Evolutionary conservation across 2,113 vertebrate species (phyloP).

Genomic region (Tragelaphus buxtoni): DNA sequence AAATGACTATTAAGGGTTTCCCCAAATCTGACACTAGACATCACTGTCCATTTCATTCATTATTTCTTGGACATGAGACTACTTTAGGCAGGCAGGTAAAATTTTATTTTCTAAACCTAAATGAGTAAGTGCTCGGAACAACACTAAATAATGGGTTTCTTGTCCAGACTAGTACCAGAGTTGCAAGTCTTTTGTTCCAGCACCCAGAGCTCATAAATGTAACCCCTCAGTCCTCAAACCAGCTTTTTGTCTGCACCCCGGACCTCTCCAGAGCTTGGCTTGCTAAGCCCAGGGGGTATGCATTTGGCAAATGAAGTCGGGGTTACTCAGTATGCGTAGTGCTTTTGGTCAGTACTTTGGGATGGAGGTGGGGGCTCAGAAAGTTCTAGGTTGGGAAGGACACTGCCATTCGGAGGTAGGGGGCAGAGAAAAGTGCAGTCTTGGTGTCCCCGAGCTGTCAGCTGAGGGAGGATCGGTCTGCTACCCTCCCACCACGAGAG

Average conservation of each 20-base stretch:
- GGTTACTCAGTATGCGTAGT: rapidly evolving
- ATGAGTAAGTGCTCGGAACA: rapidly evolving
- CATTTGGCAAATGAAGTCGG: rapidly evolving
- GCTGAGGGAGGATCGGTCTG: rapidly evolving
- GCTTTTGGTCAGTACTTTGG: neutral
- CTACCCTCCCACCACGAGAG: rapidly evolving
- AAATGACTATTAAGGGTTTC: neutral
- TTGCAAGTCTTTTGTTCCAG: rapidly evolving
- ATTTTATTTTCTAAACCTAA: neutral
- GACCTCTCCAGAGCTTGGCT: rapidly evolving
- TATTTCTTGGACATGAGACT: neutral
- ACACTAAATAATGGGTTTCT: too few species aligned
- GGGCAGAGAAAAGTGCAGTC: rapidly evolving
- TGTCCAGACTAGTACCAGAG: too few species aligned
- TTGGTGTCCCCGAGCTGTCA: neutral
- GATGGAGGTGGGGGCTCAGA: neutral
- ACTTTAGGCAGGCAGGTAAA: rapidly evolving
- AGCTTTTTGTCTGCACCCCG: rapidly evolving
- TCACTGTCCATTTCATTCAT: rapidly evolving
- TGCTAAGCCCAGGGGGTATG: rapidly evolving
- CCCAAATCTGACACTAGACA: neutral
- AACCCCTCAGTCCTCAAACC: neutral
- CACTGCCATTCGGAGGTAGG: rapidly evolving
- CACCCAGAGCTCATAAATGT: neutral
- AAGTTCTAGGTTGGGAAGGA: neutral